A percentile compares a stretch with the other conserved stretches of the same genome.
Conservation (phyloP, 2,888 invertebrate genomes). For the Phengaris arion region DNA sequence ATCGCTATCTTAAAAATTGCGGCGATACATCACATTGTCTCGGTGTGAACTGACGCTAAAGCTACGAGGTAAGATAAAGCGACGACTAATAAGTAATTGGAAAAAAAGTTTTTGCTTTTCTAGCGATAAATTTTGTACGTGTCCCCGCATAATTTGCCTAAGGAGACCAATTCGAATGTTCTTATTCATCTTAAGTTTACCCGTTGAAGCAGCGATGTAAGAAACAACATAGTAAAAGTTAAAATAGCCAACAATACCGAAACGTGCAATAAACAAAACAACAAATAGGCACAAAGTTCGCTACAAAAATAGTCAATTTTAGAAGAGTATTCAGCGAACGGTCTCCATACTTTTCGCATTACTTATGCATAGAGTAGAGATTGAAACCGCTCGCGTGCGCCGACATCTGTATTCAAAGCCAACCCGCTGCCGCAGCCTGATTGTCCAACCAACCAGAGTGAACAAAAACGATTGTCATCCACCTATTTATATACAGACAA, state of each 20-base stretch:
- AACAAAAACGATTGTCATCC: slow-evolving; percentile 43
- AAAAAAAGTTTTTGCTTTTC: neutral
- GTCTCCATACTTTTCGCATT: slow-evolving; percentile 76
- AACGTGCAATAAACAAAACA: slow-evolving; percentile 22
- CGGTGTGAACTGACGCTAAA: too few species aligned
- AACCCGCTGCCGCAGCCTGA: slow-evolving; percentile 58
- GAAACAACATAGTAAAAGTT: neutral
- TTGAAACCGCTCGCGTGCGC: slow-evolving; percentile 71
- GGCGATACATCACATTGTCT: too few species aligned
- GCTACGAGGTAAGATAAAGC: neutral
- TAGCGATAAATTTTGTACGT: neutral
- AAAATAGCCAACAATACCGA: neutral
- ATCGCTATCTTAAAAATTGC: too few species aligned
- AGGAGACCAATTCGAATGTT: slow-evolving; percentile 30
- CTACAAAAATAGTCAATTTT: slow-evolving; percentile 73
- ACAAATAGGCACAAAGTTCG: slow-evolving; percentile 64
- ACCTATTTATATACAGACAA: neutral
- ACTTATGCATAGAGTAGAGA: slow-evolving; percentile 78
- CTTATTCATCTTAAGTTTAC: neutral
- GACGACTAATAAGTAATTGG: neutral
- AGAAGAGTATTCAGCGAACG: slow-evolving; percentile 61
- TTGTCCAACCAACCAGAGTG: slow-evolving; percentile 67
- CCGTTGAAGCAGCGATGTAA: neutral
- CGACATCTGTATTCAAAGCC: slow-evolving; percentile 74
- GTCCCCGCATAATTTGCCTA: slow-evolving; percentile 9